Evolutionary conservation across 2,797 vertebrate genomes (phyloP), one percentile per base, ranked within the genome.

Genomic region (Coreius guichenoti): DNA sequence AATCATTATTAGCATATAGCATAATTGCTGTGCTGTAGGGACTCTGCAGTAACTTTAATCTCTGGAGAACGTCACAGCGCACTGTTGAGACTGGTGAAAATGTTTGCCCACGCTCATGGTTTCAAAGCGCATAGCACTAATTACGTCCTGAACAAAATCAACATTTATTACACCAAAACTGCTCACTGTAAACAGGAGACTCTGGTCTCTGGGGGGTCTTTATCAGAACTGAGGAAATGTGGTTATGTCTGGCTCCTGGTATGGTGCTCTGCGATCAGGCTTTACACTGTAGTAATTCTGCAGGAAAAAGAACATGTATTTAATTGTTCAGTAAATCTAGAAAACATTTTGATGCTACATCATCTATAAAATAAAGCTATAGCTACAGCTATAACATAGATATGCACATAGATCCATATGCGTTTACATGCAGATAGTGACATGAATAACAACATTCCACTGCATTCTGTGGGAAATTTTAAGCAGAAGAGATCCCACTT

Each of bases 1-100:
- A 61, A 85, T 79, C 76, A 79, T 54, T 47, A 78, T 84, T 79
- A 63, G 65, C 49, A 84, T 84, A 79, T 78, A 84, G 17, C 43
- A 85, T 80, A 73, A 85, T 73, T 73, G 43, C 68, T 80, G 68
- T 85, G 54, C 83, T 85, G 67, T 80, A 73, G 83, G 76, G 83
- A 79, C 67, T 80, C 47, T 26, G 29, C 39, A 33, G 54, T 63
- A 72, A 70, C 75, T 85, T 85, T 47, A 85, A 58, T 72, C 75
- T 67, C 83, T 45, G 21, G 68, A 80, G 63, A 56, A 72, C 9
- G 39, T 51, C 76, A 47, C 26, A 19, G 26, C 3, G 39, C 76
- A 70, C 76, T 33, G 76, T 73, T 80, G 67, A 39, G 67, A 63
- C 63, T 80, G 39, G 36, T 61, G 67, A 70, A 45, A 69, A 69